Evolutionary conservation across 2,888 invertebrate species (phyloP).

Genomic region (Aphidoletes aphidimyza): DNA sequence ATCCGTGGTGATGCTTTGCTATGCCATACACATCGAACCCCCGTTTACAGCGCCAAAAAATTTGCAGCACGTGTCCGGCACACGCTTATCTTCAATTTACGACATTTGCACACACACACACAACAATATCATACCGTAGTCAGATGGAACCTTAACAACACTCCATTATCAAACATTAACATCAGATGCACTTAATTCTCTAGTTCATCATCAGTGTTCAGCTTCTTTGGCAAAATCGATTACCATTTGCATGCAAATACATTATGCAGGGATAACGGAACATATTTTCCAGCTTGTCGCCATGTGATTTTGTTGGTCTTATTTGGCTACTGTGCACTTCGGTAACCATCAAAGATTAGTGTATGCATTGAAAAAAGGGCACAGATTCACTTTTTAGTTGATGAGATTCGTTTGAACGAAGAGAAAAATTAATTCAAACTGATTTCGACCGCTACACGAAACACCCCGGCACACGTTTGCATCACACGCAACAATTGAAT

Average conservation of each 20-base stretch:
- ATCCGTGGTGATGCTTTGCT: slow-evolving; percentile 14
- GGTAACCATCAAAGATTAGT: slow-evolving; percentile 47
- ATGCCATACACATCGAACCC: not conserved
- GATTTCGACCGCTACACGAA: slow-evolving; percentile 16
- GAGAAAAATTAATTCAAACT: slow-evolving; percentile 28
- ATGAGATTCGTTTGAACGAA: not conserved
- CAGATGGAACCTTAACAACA: not conserved
- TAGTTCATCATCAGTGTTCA: not conserved
- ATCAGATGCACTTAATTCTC: slow-evolving; percentile 47
- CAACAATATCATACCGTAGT: not conserved
- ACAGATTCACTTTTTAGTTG: not conserved
- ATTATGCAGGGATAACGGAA: not conserved
- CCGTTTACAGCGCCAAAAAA: slow-evolving; percentile 31
- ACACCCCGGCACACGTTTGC: slow-evolving; percentile 29
- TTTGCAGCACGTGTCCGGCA: slow-evolving; percentile 54
- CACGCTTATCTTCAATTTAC: slow-evolving; percentile 55
- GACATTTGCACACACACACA: slow-evolving; percentile 47
- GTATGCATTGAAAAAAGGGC: slow-evolving; percentile 10
- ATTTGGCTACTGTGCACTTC: slow-evolving; percentile 24
- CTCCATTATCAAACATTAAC: slow-evolving; percentile 19
- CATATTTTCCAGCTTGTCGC: slow-evolving; percentile 28
- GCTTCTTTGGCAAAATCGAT: not conserved
- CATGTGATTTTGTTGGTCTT: not conserved
- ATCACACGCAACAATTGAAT: slow-evolving; percentile 45
- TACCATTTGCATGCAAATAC: not conserved